phyloP scores from a whole-genome alignment of 2,113 vertebrate genomes.

The Pomatorhinus ruficollis region DNA sequence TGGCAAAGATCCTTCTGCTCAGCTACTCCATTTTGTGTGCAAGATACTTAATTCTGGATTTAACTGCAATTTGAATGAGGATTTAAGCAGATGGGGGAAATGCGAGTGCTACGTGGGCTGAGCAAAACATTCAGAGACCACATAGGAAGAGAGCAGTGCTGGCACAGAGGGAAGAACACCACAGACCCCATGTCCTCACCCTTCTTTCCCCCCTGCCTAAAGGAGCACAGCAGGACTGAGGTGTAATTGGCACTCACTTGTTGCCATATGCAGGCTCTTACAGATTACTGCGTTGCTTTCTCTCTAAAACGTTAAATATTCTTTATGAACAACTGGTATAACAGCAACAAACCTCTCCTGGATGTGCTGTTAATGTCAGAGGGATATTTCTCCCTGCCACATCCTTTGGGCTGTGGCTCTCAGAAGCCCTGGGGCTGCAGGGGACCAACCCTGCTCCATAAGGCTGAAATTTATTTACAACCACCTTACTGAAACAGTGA shows the following conservation, averaged over 20 bases:
- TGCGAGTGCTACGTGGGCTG: not conserved
- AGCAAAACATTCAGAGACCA: not conserved
- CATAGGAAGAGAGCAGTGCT: rapidly evolving
- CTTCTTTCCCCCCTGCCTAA: not conserved
- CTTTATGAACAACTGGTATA: not conserved
- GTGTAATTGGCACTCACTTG: not conserved
- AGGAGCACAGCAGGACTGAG: not conserved
- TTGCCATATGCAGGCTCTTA: not conserved
- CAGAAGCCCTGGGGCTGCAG: not conserved
- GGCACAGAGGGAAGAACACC: not conserved
- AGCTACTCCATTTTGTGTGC: not conserved
- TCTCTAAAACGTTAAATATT: not conserved
- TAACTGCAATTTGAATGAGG: not conserved
- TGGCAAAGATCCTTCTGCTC: not conserved
- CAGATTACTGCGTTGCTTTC: not conserved
- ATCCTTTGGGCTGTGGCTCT: not conserved
- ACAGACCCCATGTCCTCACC: not conserved
- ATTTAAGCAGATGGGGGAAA: not conserved
- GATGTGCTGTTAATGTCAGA: rapidly evolving
- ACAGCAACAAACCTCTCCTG: not conserved
- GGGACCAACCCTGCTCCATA: rapidly evolving
- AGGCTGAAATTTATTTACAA: not conserved
- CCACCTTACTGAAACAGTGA: not conserved
- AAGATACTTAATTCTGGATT: not conserved
- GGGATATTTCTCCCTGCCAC: not conserved